phyloP scores from a whole-genome alignment of 2,888 invertebrate genomes.

The Cantharis flavilabris region DNA sequence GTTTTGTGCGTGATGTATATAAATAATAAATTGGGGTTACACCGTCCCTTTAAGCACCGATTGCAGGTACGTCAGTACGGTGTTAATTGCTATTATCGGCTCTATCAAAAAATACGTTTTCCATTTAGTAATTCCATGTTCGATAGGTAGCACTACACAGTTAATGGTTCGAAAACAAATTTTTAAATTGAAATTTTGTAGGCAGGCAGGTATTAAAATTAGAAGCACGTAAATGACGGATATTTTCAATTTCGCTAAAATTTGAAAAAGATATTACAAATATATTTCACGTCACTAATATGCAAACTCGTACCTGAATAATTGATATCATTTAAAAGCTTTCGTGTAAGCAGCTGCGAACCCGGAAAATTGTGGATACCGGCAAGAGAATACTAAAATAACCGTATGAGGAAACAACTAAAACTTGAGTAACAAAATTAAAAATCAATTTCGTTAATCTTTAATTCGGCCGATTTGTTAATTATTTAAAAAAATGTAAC shows the following conservation, averaged over 20 bases:
- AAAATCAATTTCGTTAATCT: not conserved
- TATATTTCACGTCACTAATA: slow-evolving; percentile 34
- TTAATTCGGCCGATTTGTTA: not conserved
- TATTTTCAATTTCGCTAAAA: slow-evolving; percentile 35
- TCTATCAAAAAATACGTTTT: not conserved
- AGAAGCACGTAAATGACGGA: slow-evolving; percentile 22
- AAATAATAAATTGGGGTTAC: not conserved
- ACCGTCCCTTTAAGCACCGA: not conserved
- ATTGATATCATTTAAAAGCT: slow-evolving; percentile 41
- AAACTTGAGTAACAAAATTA: not conserved
- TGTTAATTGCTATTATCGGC: not conserved
- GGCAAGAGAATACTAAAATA: slow-evolving; percentile 11
- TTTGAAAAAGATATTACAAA: slow-evolving; percentile 26
- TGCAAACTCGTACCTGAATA: slow-evolving; percentile 37
- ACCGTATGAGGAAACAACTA: slow-evolving; percentile 2
- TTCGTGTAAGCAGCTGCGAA: slow-evolving; percentile 33
- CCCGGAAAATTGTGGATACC: slow-evolving; percentile 12
- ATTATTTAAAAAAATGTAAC: not conserved
- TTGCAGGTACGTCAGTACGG: not conserved
- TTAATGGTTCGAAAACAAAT: not conserved
- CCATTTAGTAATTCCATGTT: not conserved
- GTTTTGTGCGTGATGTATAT: not conserved
- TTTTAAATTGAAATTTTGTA: not conserved
- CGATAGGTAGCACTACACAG: not conserved
- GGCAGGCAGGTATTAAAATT: not conserved